phyloP scores from a whole-genome alignment of 2,797 vertebrate species.

The Phaenicophaeus curvirostris region DNA sequence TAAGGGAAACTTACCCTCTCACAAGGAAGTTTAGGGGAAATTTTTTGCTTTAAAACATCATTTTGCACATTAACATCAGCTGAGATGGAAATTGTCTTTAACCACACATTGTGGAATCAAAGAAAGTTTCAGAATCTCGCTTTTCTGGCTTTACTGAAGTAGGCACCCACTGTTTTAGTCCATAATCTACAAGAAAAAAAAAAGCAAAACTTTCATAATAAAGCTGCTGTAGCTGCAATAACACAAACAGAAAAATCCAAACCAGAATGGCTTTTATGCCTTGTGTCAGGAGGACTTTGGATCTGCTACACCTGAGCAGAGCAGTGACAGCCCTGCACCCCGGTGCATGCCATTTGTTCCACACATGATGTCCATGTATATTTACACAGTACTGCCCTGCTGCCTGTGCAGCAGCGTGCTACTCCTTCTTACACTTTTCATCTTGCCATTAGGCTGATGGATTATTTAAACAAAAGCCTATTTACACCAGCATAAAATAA shows the following conservation, averaged over 20 bases:
- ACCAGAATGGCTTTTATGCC: not conserved
- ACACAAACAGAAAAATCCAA: not conserved
- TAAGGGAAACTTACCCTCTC: not conserved
- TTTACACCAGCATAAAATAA: not conserved
- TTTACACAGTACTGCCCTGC: not conserved
- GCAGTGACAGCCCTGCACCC: not conserved
- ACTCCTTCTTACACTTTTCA: not conserved
- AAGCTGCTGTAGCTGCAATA: not conserved
- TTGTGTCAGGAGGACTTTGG: not conserved
- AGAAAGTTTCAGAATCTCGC: not conserved
- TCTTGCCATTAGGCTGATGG: not conserved
- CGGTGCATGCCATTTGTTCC: not conserved
- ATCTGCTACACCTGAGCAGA: not conserved
- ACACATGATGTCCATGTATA: not conserved
- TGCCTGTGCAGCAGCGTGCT: not conserved
- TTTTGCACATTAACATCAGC: not conserved
- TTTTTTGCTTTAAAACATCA: not conserved
- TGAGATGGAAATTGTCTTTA: not conserved
- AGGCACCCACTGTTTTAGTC: not conserved
- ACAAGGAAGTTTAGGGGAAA: not conserved
- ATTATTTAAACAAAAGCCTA: conserved; percentile 1
- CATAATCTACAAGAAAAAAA: not conserved
- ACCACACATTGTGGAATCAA: not conserved
- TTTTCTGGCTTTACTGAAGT: not conserved
- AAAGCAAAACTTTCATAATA: not conserved